phyloP scores from a whole-genome alignment of 2,888 invertebrate genomes.

The Agriopis marginaria region DNA sequence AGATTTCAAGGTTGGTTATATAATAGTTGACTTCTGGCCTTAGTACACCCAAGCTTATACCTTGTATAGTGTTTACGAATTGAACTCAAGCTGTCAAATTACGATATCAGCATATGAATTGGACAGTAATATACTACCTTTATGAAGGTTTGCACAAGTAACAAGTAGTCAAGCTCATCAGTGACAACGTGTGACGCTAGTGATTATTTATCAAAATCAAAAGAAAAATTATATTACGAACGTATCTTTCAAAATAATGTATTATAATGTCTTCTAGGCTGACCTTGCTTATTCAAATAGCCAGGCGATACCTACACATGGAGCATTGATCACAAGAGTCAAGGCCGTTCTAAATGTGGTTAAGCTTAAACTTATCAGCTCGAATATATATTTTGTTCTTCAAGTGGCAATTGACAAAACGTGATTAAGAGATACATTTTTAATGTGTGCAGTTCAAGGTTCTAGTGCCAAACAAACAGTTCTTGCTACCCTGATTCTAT shows the following conservation, averaged over 20 bases:
- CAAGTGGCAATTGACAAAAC: slow-evolving; percentile 5
- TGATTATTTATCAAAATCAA: background rate
- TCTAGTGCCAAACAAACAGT: slow-evolving; percentile 48
- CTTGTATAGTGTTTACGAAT: background rate
- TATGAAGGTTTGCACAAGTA: background rate
- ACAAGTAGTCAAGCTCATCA: background rate
- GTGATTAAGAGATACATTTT: slow-evolving; percentile 46
- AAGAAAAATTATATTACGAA: slow-evolving; percentile 8
- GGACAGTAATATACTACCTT: background rate
- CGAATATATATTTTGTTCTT: slow-evolving; percentile 5
- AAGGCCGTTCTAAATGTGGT: slow-evolving; percentile 40
- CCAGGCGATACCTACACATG: slow-evolving; percentile 33
- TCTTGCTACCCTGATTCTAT: slow-evolving; percentile 53
- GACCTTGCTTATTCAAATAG: slow-evolving; percentile 42
- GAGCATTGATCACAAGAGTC: slow-evolving; percentile 41
- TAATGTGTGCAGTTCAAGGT: slow-evolving; percentile 62
- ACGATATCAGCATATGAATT: slow-evolving; percentile 1
- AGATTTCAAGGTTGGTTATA: too few relatives aligned
- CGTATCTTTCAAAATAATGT: slow-evolving; percentile 22
- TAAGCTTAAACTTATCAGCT: slow-evolving; percentile 29
- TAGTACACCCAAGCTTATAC: too few relatives aligned
- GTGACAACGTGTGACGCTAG: background rate
- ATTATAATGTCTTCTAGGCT: slow-evolving; percentile 27
- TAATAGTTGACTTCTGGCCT: too few relatives aligned
- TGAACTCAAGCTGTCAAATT: background rate